Evolutionary conservation across 2,888 invertebrate species (phyloP).

Genomic region (Erebia aethiops): DNA sequence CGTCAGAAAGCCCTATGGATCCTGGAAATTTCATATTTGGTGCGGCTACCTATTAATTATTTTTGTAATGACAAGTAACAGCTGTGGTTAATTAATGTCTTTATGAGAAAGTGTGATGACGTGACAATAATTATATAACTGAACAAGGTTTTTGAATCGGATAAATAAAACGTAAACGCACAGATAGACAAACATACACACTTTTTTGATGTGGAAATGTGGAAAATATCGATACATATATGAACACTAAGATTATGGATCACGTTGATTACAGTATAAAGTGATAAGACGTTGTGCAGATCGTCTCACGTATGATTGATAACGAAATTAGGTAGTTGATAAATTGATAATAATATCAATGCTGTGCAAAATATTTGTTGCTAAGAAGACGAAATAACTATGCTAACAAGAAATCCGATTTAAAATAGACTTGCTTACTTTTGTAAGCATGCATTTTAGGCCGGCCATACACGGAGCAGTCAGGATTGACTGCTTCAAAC

Average conservation of each 20-base stretch:
- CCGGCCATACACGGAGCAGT: no score
- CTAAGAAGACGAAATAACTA: neutral
- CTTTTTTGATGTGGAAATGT: neutral
- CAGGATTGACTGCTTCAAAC: no score
- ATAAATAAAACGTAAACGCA: neutral
- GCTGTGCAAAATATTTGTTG: neutral
- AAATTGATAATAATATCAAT: neutral
- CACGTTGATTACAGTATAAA: neutral
- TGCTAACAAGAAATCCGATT: no score
- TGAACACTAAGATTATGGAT: neutral
- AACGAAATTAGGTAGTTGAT: conserved; percentile 4
- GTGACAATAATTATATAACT: neutral
- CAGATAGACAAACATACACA: neutral
- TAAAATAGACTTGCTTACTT: no score
- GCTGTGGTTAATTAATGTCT: no score
- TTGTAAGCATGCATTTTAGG: no score
- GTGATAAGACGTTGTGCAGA: conserved; percentile 23
- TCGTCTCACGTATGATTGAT: conserved; percentile 38
- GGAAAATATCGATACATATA: no score
- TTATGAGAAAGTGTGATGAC: neutral
- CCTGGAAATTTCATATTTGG: conserved; percentile 45
- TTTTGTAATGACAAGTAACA: neutral
- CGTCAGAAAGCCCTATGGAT: conserved; percentile 41
- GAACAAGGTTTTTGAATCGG: no score
- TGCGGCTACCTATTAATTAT: conserved; percentile 35